Evolutionary conservation across 2,888 invertebrate species (phyloP).

Genomic region (Mythimna pallens): DNA sequence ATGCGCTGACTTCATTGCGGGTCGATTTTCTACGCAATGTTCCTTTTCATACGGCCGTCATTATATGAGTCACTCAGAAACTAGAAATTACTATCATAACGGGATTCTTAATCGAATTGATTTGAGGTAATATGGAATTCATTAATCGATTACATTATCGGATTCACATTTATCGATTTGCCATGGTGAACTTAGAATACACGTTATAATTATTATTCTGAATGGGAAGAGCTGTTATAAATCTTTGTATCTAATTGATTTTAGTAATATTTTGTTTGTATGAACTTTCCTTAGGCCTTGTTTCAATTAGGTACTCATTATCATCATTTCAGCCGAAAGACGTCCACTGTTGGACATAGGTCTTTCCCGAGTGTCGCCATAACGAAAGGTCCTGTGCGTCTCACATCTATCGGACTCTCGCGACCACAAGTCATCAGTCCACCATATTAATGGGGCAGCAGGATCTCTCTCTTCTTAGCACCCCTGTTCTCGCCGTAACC

Average conservation of each 20-base stretch:
- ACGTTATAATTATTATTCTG: not conserved
- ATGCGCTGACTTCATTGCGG: constrained; percentile 31
- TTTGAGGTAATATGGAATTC: constrained; percentile 47
- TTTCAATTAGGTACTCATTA: too few species aligned
- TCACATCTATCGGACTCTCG: too few species aligned
- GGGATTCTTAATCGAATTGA: constrained; percentile 59
- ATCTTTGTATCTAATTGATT: constrained; percentile 17
- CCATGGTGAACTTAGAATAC: constrained; percentile 43
- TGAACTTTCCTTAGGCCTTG: not conserved
- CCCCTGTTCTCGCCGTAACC: too few species aligned
- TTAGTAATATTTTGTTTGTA: not conserved
- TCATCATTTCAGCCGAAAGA: too few species aligned
- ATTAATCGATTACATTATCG: constrained; percentile 63
- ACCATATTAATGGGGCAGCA: too few species aligned
- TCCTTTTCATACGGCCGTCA: constrained; percentile 53
- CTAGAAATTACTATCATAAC: constrained; percentile 56
- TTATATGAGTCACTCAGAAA: constrained; percentile 44
- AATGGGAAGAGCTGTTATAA: constrained; percentile 5
- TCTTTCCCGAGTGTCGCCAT: too few species aligned
- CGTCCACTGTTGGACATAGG: too few species aligned
- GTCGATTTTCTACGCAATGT: constrained; percentile 57
- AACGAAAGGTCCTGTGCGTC: too few species aligned
- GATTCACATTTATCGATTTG: constrained; percentile 44
- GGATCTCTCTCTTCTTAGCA: too few species aligned
- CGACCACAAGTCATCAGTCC: too few species aligned